Conservation (phyloP, 2,113 vertebrate species). For the Cephalopterus ornatus region DNA sequence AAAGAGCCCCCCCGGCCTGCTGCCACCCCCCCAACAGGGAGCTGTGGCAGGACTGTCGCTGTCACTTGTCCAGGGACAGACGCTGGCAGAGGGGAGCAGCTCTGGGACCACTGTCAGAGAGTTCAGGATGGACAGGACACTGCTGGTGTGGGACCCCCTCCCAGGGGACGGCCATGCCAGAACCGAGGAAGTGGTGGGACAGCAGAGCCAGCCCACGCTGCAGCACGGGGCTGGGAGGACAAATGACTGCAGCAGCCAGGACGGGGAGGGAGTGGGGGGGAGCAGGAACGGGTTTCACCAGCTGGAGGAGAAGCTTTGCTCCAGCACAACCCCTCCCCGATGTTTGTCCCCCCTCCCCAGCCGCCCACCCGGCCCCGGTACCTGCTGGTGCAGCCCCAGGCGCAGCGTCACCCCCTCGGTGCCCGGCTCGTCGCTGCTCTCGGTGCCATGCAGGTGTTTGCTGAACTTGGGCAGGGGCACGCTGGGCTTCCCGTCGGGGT, state of each 20-base stretch:
- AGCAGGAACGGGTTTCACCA: background rate
- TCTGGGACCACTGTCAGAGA: background rate
- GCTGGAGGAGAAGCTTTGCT: background rate
- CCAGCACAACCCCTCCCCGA: fast-evolving
- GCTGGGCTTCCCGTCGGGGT: conserved; percentile 84
- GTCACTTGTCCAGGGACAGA: background rate
- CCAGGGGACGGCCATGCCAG: fast-evolving
- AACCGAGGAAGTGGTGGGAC: background rate
- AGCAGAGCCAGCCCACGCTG: background rate
- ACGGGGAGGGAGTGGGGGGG: background rate
- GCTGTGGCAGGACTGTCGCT: background rate
- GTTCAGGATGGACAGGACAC: background rate
- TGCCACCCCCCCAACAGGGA: background rate
- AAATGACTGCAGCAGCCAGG: conserved; percentile 25
- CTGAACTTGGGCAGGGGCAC: conserved; percentile 87
- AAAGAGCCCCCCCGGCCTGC: background rate
- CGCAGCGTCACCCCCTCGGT: conserved; percentile 79
- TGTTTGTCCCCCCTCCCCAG: fast-evolving
- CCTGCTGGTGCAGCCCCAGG: conserved; percentile 83
- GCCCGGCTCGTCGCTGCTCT: conserved; percentile 74
- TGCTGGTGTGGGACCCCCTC: background rate
- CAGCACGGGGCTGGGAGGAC: background rate
- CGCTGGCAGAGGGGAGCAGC: background rate
- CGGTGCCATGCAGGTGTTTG: conserved; percentile 81
- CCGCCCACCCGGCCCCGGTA: background rate